Conservation (phyloP, 2,888 invertebrate genomes). For the Patella pellucida region DNA sequence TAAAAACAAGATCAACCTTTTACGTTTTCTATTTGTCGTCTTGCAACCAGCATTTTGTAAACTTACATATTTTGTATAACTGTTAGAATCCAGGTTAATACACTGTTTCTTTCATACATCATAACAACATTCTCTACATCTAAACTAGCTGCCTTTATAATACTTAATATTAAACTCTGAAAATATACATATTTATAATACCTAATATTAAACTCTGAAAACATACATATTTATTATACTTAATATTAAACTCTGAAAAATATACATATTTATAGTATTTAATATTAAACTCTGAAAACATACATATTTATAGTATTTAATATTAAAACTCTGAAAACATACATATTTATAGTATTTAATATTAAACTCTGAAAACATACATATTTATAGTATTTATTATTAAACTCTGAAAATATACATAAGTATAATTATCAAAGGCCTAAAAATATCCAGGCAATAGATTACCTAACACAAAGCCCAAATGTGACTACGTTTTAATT, state of each 20-base stretch:
- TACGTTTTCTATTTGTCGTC: too few species aligned
- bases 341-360: neutral
- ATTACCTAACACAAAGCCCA: too few species aligned
- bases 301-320: constrained; percentile 2
- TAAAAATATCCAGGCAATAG: too few species aligned
- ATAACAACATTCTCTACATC: constrained; percentile 79
- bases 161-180: constrained; percentile 77
- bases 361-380: too few species aligned
- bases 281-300: constrained; percentile 76
- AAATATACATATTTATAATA: constrained; percentile 36
- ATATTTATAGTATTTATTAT: constrained; percentile 74
- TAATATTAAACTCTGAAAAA: too few species aligned
- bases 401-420: constrained; percentile 70
- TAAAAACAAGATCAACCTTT: too few species aligned
- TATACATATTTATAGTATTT: constrained; percentile 55
- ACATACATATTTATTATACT: neutral
- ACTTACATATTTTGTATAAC: neutral
- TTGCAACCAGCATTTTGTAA: neutral
- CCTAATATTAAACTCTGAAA: neutral
- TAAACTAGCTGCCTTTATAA: constrained; percentile 77
- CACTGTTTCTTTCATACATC: constrained; percentile 78
- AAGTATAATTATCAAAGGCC: too few species aligned
- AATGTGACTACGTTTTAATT: too few species aligned
- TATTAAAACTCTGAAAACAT: neutral
- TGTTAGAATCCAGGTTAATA: constrained; percentile 80